Percentiles rank a stretch among this genome's conserved stretches.
phyloP scores from a whole-genome alignment of 2,888 invertebrate species.

The Diarsia brunnea region DNA sequence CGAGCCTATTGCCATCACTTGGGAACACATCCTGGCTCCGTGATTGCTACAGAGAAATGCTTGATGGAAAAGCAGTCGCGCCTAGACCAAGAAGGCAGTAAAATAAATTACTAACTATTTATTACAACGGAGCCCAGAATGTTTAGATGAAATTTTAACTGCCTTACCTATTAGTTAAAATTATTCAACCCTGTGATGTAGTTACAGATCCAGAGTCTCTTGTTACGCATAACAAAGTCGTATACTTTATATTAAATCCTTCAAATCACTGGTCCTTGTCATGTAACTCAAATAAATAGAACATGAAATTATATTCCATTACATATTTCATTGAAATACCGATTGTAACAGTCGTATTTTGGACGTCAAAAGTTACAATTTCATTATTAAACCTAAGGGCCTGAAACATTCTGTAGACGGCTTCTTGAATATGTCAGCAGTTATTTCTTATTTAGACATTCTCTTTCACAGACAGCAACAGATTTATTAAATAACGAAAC shows the following conservation, averaged over 20 bases:
- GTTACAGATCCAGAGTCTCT: background rate
- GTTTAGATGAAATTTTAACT: background rate
- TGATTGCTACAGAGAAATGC: too few relatives aligned
- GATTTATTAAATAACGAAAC: conserved; percentile 3
- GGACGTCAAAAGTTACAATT: conserved; percentile 23
- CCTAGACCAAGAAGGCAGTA: too few relatives aligned
- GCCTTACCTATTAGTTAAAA: background rate
- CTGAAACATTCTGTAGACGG: conserved; percentile 17
- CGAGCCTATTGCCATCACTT: too few relatives aligned
- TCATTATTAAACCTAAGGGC: conserved; percentile 16
- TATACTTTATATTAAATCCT: background rate
- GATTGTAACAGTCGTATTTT: conserved; percentile 24
- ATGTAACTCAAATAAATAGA: background rate
- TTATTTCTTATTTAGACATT: conserved; percentile 22
- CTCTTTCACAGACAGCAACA: background rate
- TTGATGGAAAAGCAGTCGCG: too few relatives aligned
- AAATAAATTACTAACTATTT: background rate
- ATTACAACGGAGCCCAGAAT: background rate
- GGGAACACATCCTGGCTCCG: too few relatives aligned
- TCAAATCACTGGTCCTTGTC: background rate
- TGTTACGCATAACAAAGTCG: background rate
- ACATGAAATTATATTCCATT: background rate
- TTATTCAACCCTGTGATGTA: background rate
- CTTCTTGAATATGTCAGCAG: conserved; percentile 5
- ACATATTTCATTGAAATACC: conserved; percentile 34